These are phyloP conservation scores for Macrotrachela quadricornifera DNA, from an alignment of 1,140 invertebrate genomes.

Conservation along the genomic window DNA sequence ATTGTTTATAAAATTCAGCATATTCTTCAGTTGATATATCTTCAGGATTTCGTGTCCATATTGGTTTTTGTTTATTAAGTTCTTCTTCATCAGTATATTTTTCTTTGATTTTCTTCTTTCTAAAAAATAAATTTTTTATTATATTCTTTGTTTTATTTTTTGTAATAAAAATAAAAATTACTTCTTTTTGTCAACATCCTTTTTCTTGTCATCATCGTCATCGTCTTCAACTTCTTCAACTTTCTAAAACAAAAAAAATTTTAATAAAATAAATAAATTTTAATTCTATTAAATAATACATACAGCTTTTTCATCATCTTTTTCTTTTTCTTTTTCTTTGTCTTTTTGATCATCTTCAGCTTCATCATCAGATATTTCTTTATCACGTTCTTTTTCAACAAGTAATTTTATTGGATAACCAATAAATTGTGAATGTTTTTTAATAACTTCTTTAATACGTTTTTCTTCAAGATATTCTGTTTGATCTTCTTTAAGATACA, in stretches of 20 bases:
- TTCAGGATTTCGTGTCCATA: conserved; percentile 93
- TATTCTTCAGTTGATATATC: conserved; percentile 94
- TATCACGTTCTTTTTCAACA: conserved; percentile 39
- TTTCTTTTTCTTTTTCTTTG: neutral
- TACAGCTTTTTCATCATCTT: neutral
- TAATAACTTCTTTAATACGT: conserved; percentile 84
- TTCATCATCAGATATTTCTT: conserved; percentile 51
- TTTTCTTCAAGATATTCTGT: conserved; percentile 70
- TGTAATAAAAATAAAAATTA: too few species aligned
- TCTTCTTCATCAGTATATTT: conserved; percentile 95
- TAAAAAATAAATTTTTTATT: too few species aligned
- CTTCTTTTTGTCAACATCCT: conserved; percentile 35
- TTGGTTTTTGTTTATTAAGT: conserved; percentile 94
- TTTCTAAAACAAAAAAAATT: too few species aligned
- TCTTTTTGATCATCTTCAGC: conserved; percentile 22
- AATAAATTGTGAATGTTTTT: conserved; percentile 98
- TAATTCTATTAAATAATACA: too few species aligned
- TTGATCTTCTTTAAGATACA: conserved; percentile 75
- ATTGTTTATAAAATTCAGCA: conserved; percentile 93
- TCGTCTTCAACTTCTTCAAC: conserved; percentile 20
- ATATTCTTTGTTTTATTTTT: too few species aligned
- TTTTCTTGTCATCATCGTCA: conserved; percentile 2
- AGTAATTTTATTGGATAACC: conserved; percentile 84
- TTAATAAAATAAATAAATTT: too few species aligned
- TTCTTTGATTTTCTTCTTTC: conserved; percentile 83